Conservation (phyloP, 2,888 invertebrate species). For the Muscina levida region DNA sequence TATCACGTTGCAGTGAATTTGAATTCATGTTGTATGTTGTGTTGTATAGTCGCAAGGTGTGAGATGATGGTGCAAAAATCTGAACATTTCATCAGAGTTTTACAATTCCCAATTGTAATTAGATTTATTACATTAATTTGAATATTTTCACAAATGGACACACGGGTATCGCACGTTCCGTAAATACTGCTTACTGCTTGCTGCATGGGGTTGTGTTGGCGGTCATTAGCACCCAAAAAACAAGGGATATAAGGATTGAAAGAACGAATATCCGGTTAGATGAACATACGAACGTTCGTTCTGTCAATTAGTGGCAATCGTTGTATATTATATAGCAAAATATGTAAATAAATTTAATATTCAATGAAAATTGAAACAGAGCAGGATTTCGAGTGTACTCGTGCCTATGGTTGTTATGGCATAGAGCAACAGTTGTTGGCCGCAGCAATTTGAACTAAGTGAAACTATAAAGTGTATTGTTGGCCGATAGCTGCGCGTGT, state of each 20-base stretch:
- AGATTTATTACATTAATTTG: conserved; percentile 63
- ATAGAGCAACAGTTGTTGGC: too few species aligned
- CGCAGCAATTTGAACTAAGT: too few species aligned
- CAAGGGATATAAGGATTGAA: too few species aligned
- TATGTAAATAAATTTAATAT: conserved; percentile 55
- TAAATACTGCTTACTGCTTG: too few species aligned
- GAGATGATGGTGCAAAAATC: conserved; percentile 25
- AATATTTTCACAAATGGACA: conserved; percentile 54
- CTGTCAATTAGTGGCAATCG: conserved; percentile 28
- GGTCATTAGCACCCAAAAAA: too few species aligned
- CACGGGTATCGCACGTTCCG: too few species aligned
- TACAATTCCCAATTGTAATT: conserved; percentile 63
- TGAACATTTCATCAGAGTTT: conserved; percentile 52
- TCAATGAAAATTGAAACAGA: conserved; percentile 26
- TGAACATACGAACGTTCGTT: conserved; percentile 10
- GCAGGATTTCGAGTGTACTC: neutral
- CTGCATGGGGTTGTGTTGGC: too few species aligned
- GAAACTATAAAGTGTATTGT: too few species aligned
- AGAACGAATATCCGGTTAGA: neutral
- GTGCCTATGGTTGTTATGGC: neutral
- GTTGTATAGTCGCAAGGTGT: too few species aligned
- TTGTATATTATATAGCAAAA: conserved; percentile 39
- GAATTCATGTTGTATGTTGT: too few species aligned
- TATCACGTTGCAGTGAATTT: too few species aligned
- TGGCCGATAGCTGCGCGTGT: neutral